Percentiles rank a stretch among this genome's conserved stretches.
Evolutionary conservation across 1,140 invertebrate genomes (phyloP).

Genomic region (Calliopsis andreniformis): DNA sequence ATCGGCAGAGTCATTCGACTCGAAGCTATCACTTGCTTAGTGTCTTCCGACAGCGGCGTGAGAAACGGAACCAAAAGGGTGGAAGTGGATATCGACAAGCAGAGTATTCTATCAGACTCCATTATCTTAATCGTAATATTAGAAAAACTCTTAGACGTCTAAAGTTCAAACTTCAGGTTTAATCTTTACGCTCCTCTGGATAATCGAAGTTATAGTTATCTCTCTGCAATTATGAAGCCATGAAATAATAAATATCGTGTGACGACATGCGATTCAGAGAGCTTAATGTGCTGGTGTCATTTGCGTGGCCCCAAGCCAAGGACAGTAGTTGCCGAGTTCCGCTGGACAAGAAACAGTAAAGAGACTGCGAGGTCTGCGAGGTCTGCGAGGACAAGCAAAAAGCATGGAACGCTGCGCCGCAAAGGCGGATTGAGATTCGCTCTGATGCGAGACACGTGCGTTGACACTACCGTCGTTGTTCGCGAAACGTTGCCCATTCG

Average conservation of each 20-base stretch:
- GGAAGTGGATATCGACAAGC: too few relatives aligned
- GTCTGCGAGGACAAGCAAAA: conserved; percentile 12
- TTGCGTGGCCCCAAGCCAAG: conserved; percentile 9
- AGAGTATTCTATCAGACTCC: too few relatives aligned
- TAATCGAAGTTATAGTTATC: too few relatives aligned
- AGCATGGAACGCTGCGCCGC: background rate
- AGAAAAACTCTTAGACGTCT: too few relatives aligned
- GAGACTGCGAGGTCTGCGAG: conserved; percentile 1
- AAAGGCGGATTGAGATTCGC: background rate
- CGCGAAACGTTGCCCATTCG: conserved; percentile 44
- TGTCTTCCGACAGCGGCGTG: background rate
- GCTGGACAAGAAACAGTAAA: background rate
- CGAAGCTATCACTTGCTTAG: too few relatives aligned
- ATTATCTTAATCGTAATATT: too few relatives aligned
- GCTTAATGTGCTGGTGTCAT: background rate
- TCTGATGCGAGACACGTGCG: conserved; percentile 44
- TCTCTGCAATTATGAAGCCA: too few relatives aligned
- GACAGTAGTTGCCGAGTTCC: conserved; percentile 15
- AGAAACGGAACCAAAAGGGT: background rate
- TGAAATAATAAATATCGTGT: too few relatives aligned
- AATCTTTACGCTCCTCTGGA: too few relatives aligned
- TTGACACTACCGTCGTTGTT: conserved; percentile 69
- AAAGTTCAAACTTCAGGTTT: too few relatives aligned
- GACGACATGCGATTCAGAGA: too few relatives aligned
- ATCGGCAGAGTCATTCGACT: background rate